Conservation (phyloP, 2,113 vertebrate genomes). For the Rhipidura dahli region DNA sequence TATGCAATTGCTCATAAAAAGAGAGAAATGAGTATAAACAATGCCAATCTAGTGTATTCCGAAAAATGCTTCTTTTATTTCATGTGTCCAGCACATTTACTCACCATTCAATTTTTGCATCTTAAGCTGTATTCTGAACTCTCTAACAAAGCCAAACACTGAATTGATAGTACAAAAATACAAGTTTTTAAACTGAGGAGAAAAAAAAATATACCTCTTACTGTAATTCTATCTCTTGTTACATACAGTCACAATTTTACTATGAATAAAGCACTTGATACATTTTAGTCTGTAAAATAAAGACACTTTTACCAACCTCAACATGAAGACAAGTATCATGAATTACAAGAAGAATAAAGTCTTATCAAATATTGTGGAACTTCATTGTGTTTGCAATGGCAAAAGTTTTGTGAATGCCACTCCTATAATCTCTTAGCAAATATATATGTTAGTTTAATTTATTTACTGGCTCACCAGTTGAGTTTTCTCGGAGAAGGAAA, state of each 20-base stretch:
- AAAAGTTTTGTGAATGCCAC: background rate
- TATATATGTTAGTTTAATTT: background rate
- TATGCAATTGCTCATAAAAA: background rate
- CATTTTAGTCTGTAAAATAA: conserved; percentile 1
- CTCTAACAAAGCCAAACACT: conserved; percentile 41
- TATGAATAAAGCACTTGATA: conserved; percentile 45
- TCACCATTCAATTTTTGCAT: conserved; percentile 28
- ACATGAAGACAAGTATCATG: background rate
- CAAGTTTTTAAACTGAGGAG: conserved; percentile 20
- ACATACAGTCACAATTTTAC: conserved; percentile 16
- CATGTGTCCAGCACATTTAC: conserved; percentile 67
- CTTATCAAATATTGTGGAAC: background rate
- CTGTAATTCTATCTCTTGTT: background rate
- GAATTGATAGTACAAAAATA: conserved; percentile 59
- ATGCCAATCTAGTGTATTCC: background rate
- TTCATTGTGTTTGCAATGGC: background rate
- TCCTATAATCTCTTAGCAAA: background rate
- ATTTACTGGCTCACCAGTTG: background rate
- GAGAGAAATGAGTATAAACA: background rate
- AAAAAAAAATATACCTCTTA: conserved; percentile 14
- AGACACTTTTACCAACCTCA: background rate
- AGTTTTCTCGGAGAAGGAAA: background rate
- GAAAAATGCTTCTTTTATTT: conserved; percentile 65
- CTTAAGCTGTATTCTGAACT: conserved; percentile 11
- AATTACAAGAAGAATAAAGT: background rate